Evolutionary conservation across 64 coral and sea anemone species (phyloP), one percentile per base, ranked within the genome.

Genomic region (Stichodactyla helianthus): DNA sequence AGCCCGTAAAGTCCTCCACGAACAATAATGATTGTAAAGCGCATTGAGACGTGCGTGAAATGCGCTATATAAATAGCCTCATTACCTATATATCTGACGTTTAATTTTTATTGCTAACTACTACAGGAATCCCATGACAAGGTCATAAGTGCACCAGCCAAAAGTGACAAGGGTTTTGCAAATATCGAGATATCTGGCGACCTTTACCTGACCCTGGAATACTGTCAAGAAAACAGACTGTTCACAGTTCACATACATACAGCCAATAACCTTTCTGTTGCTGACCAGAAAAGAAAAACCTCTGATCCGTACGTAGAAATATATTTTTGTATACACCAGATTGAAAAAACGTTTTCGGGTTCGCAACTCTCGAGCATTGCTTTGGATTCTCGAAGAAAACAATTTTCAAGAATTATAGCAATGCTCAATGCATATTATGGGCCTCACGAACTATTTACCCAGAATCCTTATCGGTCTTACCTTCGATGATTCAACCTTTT

Each of bases 251-350:
- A 92, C 17, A 64, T 95, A 17, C 94, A 89, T 50, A 92, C 86
- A 15, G 94, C 94, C 10, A 95, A 95, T 81, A 95, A 92, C 26
- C 65, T 95, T n/a, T 84, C 94, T 50, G 84, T 77, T 7, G 90
- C 68, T 16, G 88, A 95, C 71, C 65, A 86, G 0, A 92, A 89
- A 57, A 87, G 77, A 84, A 78, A 86, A 57, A 87, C 87, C n/a
- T 92, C 94, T 14, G 90, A 95, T 51, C 88, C 94, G 94, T 95
- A 84, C 86, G 94, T 95, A 23, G 27, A 50, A 86, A 1, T 59
- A 11, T 59, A 59, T 59, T 2, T 64, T 20, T 20, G 61, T 20
- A 20, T 64, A 4, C n/a, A 20, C 16, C 2, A n/a, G n/a, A n/a
- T n/a, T n/a, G n/a, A n/a, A n/a, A n/a, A n/a, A n/a, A n/a, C n/a